Base-by-base conservation (phyloP, 2,113 vertebrate genomes). In the Symphodus melops region DNA sequence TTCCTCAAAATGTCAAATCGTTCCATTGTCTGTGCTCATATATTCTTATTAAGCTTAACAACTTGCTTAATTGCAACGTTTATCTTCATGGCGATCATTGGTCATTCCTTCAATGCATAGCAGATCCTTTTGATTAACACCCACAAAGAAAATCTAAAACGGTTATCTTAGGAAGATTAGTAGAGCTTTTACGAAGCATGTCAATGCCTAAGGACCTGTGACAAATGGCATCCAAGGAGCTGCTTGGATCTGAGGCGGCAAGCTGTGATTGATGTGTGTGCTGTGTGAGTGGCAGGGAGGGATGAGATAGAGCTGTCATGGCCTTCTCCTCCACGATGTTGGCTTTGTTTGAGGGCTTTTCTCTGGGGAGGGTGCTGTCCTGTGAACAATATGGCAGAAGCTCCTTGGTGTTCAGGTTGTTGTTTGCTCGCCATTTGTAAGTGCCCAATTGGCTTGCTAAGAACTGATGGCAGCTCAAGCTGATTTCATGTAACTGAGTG, bases 211-310 rank as follows among this genome's bases (percentile, higher is more conserved):
- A 88, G 74, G 83, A 77, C 73, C 77, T 82, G 83, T 88, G 88
- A 91, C 84, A 86, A 91, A 92, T 90, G 76, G 81, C 74, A 82
- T 88, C 75, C 79, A 80, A 88, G 65, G 74, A 84, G 79, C 82
- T 25, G 76, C 84, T 75, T 64, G 68, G 86, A 82, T 86, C 75
- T 61, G 68, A 75, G 52, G 81, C 72, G 66, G 52, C 23, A 42
- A 78, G 68, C 73, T 70, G 87, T 92, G 90, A 94, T 92, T 87
- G 91, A 93, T 92, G 89, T 82, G 72, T 61, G 81, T 17, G 82
- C 75, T 5, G 28, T 77, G 67, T 93, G 91, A 94, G 85, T 90
- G 93, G 88, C 92, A 91, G 86, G 69, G 66, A 72, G 79, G 77
- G 75, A 81, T 78, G 75, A 88, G 89, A 94, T 92, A 91, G 81